Evolutionary conservation across 2,797 vertebrate genomes (phyloP).

Genomic region (Hydrolagus colliei): DNA sequence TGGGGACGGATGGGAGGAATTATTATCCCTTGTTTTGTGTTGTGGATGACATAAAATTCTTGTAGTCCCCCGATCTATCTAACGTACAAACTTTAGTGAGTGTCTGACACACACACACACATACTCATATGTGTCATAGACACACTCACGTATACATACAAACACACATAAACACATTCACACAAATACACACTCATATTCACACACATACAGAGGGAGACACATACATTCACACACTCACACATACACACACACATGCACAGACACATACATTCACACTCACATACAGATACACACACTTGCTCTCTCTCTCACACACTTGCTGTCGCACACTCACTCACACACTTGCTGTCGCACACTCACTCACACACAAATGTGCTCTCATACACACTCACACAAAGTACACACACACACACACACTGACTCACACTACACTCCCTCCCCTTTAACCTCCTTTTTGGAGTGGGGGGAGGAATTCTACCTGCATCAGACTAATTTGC

Average conservation of each 20-base stretch:
- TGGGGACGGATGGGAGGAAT: no score
- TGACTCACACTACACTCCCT: no score
- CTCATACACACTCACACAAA: not conserved
- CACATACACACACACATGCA: not conserved
- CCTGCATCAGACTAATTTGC: no score
- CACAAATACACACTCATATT: not conserved
- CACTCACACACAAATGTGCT: not conserved
- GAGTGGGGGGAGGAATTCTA: not conserved
- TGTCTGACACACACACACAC: not conserved
- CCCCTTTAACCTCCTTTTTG: not conserved
- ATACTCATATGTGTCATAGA: not conserved
- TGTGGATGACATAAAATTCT: no score
- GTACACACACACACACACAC: not conserved
- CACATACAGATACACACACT: no score
- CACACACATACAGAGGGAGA: not conserved
- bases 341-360: not conserved
- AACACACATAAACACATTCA: not conserved
- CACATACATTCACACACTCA: not conserved
- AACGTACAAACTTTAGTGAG: not conserved
- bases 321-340: not conserved
- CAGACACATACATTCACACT: not conserved
- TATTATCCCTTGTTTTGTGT: no score
- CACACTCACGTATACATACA: not conserved
- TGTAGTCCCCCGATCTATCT: no score
- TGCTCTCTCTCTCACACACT: no score